Conservation (phyloP, 1,140 invertebrate species). For the Ceratina australensis region DNA sequence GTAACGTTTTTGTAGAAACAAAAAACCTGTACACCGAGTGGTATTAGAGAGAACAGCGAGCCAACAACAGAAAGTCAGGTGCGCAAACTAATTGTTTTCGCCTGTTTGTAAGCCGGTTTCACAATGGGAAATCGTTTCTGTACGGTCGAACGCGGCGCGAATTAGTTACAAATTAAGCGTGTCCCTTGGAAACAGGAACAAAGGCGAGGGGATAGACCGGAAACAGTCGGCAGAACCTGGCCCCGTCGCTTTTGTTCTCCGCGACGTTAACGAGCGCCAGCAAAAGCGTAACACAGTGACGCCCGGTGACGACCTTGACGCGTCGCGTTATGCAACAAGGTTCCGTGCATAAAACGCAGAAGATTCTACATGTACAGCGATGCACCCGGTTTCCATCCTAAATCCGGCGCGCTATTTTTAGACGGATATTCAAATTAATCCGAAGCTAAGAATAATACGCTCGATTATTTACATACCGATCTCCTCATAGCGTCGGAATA, state of each 20-base stretch:
- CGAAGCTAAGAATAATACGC: neutral
- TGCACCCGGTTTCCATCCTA: neutral
- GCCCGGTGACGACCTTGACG: constrained; percentile 41
- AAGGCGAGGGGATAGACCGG: constrained; percentile 32
- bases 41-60: too few species aligned
- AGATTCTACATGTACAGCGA: neutral
- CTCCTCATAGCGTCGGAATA: too few species aligned
- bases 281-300: constrained; percentile 56
- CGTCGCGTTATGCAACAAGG: constrained; percentile 46
- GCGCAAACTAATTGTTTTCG: neutral
- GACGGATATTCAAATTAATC: constrained; percentile 29
- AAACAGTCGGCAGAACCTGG: constrained; percentile 31
- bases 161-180: constrained; percentile 37
- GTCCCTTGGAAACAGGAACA: constrained; percentile 35
- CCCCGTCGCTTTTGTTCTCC: constrained; percentile 52
- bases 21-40: too few species aligned
- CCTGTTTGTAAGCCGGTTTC: neutral
- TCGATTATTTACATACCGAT: constrained; percentile 7
- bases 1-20: too few species aligned
- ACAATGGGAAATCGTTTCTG: constrained; percentile 17
- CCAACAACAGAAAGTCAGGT: neutral
- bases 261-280: constrained; percentile 46
- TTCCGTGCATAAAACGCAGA: constrained; percentile 29
- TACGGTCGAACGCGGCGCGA: constrained; percentile 11
- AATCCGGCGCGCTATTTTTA: constrained; percentile 25